Evolutionary conservation across 2,888 invertebrate species (phyloP), one percentile per base, ranked within the genome.

Genomic region (Apoda limacodes): DNA sequence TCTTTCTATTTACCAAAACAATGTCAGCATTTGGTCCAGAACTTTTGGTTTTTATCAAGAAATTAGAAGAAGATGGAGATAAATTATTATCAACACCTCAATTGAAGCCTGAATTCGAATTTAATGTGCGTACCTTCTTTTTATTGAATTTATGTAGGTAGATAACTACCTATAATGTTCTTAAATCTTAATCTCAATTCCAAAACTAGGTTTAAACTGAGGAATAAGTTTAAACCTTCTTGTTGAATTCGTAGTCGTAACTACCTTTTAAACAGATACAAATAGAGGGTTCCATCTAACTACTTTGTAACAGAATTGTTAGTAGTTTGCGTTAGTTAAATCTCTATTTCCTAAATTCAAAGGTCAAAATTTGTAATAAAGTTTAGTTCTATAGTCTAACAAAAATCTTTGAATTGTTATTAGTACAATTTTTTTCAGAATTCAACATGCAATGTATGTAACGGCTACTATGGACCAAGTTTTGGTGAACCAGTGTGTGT

Each of bases 401-500:
- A 13, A 6, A 13, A 24, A n/a, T 23, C 13, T 5, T 13, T 7
- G 20, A 12, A 22, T 23, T 5, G 5, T 20, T 22, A n/a, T n/a
- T n/a, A n/a, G n/a, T n/a, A n/a, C n/a, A n/a, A n/a, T n/a, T n/a
- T 7, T 17, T 70, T 81, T 10, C 74, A 91, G 90, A 85, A 87
- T 58, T 68, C 82, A 11, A 74, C 84, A 27, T 95, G 95, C 62
- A 88, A 88, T 54, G 85, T 92, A 33, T 96, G 96, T 58, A 90
- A 92, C 70, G 96, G 96, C 9, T 96, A 91, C 61, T 96, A 96
- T 62, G 95, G 95, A 0, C 92, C 93, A 1, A 92, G 89, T 64
- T 95, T 92, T 60, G 93, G 89, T 14, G 93, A 95, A 60, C 95
- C 95, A 6, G 88, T 95, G 1, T 97, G 96, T 66, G 87, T 90